phyloP scores from a whole-genome alignment of 2,113 vertebrate species.

The Rhombomys opimus region DNA sequence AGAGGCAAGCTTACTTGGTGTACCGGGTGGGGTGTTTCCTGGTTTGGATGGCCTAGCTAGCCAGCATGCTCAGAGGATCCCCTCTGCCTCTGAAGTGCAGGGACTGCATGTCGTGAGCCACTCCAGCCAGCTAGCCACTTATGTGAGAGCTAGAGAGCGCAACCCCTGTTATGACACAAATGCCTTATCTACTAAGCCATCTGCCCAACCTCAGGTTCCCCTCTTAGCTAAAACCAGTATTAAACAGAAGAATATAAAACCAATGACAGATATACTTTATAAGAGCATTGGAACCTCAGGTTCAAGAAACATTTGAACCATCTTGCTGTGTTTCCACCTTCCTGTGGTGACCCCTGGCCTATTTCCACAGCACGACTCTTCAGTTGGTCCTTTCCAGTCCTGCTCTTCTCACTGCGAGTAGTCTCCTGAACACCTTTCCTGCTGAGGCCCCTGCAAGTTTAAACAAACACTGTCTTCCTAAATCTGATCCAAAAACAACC shows the following conservation, averaged over 20 bases:
- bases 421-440: neutral
- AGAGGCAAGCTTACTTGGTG: too few species aligned
- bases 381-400: accelerated
- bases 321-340: neutral
- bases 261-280: neutral
- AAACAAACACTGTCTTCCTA: neutral
- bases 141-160: neutral
- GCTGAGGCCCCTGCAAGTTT: neutral
- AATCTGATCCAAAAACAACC: neutral
- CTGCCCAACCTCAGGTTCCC: too few species aligned
- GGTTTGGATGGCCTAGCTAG: neutral
- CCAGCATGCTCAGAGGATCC: neutral
- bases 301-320: neutral
- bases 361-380: neutral
- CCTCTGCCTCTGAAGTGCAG: too few species aligned
- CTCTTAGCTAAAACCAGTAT: neutral
- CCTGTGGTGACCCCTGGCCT: neutral
- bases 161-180: too few species aligned
- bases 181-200: neutral
- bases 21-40: too few species aligned
- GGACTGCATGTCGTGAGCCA: too few species aligned
- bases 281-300: neutral
- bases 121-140: neutral
- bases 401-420: neutral
- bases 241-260: neutral